These are phyloP conservation scores for Apostichopus leukothele DNA, from an alignment of 53 echinoderm and acorn worm genomes.

Conservation along the genomic window DNA sequence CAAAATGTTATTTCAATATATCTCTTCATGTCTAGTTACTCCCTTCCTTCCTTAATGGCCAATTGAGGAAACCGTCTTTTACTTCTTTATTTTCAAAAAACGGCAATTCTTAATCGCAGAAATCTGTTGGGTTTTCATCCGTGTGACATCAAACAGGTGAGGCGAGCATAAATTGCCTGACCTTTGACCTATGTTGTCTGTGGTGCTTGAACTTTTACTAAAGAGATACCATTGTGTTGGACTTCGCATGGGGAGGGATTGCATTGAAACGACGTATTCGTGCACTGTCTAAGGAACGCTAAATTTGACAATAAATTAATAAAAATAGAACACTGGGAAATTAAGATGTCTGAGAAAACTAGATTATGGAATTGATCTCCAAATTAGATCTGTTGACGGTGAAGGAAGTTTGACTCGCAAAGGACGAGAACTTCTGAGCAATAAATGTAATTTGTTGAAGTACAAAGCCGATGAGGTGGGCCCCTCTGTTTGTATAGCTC, in stretches of 20 bases:
- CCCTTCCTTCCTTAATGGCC: too few species aligned
- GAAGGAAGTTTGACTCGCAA: background rate
- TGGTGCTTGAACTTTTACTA: background rate
- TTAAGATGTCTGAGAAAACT: background rate
- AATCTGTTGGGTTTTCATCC: background rate
- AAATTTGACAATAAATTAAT: background rate
- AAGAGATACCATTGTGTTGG: background rate
- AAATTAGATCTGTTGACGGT: background rate
- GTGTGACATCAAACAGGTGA: conserved; percentile 5
- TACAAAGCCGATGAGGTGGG: background rate
- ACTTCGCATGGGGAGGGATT: background rate
- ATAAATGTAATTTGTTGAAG: background rate
- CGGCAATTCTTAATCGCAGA: too few species aligned
- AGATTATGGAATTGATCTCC: conserved; percentile 5
- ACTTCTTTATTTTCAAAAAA: too few species aligned
- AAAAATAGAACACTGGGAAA: conserved; percentile 1
- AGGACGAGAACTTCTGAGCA: background rate
- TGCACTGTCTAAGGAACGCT: background rate
- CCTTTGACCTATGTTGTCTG: conserved; percentile 5
- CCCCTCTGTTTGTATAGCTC: too few species aligned
- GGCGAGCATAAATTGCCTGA: background rate
- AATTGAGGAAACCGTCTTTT: too few species aligned
- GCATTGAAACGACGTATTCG: background rate
- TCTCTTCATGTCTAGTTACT: too few species aligned
- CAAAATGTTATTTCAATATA: too few species aligned